phyloP scores from a whole-genome alignment of 2,797 vertebrate species.

The Simalia tracyae region DNA sequence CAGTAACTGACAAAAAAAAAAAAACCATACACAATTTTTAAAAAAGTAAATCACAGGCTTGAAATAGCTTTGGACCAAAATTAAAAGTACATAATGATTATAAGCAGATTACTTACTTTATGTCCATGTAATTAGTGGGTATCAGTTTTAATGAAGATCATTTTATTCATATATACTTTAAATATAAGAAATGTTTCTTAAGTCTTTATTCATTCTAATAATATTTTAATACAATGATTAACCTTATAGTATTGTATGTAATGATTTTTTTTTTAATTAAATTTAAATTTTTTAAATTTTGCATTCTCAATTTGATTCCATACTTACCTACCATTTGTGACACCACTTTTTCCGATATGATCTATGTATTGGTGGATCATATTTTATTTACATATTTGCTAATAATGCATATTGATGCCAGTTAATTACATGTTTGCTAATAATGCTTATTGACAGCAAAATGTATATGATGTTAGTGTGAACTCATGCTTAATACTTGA shows the following conservation, averaged over 20 bases:
- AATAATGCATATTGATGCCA: neutral
- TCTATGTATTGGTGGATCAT: neutral
- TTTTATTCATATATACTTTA: neutral
- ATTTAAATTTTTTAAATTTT: neutral
- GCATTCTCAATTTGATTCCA: neutral
- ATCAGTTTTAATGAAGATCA: neutral
- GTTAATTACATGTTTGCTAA: neutral
- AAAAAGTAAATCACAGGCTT: neutral
- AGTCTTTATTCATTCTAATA: neutral
- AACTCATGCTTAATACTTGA: neutral
- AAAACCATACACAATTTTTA: neutral
- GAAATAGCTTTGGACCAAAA: neutral
- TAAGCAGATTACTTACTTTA: neutral
- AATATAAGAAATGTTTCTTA: neutral
- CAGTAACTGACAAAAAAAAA: neutral
- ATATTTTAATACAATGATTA: neutral
- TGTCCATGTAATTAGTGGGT: neutral
- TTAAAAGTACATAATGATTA: neutral
- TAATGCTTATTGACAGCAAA: neutral
- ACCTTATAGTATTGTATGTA: neutral
- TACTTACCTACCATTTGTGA: neutral
- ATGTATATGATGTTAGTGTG: neutral
- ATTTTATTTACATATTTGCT: neutral
- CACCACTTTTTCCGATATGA: neutral
- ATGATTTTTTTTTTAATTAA: neutral